Evolutionary conservation across 1,140 invertebrate species (phyloP).

Genomic region (Homalodisca vitripennis): DNA sequence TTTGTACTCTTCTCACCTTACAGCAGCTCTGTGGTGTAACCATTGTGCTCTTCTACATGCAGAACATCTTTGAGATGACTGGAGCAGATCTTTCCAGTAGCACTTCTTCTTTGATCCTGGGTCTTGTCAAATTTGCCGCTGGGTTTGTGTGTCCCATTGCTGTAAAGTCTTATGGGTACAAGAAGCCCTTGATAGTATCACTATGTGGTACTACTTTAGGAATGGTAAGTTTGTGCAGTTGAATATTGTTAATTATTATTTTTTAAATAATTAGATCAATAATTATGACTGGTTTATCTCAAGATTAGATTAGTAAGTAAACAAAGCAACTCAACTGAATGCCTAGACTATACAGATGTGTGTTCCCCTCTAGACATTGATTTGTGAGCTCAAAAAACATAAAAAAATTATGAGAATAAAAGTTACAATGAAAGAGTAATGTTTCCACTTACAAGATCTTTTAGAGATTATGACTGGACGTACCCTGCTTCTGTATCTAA

Average conservation of each 20-base stretch:
- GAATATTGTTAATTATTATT: not conserved
- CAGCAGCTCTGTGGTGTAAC: not conserved
- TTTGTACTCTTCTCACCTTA: not conserved
- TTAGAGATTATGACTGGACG: too few relatives aligned
- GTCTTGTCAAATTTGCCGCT: not conserved
- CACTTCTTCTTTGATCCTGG: not conserved
- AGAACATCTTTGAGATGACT: conserved; percentile 8
- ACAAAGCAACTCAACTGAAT: too few relatives aligned
- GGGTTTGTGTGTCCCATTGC: not conserved
- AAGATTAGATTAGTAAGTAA: too few relatives aligned
- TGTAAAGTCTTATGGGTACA: not conserved
- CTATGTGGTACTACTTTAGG: not conserved
- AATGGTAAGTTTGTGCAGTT: not conserved
- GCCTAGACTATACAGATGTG: too few relatives aligned
- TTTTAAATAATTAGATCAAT: too few relatives aligned
- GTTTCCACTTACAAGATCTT: too few relatives aligned
- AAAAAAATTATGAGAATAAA: too few relatives aligned
- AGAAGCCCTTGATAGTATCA: not conserved
- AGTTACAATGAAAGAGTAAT: too few relatives aligned
- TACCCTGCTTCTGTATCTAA: too few relatives aligned
- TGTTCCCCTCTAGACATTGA: too few relatives aligned
- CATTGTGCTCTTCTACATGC: not conserved
- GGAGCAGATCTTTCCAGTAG: not conserved
- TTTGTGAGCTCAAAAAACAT: too few relatives aligned
- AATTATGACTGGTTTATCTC: too few relatives aligned